phyloP scores from a whole-genome alignment of 2,113 vertebrate species.

The Osmerus mordax region DNA sequence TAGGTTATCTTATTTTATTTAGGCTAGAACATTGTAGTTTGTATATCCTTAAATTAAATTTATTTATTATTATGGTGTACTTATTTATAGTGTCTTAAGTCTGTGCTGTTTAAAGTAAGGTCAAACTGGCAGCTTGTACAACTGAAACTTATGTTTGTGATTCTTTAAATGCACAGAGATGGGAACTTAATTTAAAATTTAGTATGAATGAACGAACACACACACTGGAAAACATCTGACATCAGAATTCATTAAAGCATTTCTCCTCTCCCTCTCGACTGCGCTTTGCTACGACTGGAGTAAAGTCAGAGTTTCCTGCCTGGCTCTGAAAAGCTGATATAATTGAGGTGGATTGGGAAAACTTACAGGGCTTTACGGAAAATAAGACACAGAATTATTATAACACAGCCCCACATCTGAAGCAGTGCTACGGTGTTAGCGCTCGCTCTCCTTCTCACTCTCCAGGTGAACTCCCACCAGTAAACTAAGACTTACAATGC shows the following conservation, averaged over 20 bases:
- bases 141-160: neutral
- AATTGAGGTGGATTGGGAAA: constrained; percentile 70
- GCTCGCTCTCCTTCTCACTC: constrained; percentile 33
- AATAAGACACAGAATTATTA: constrained; percentile 62
- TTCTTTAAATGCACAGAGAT: neutral
- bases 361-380: constrained; percentile 62
- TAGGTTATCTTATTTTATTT: neutral
- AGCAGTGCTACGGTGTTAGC: neutral
- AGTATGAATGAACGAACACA: constrained; percentile 18
- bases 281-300: constrained; percentile 56
- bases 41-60: neutral
- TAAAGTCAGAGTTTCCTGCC: constrained; percentile 70
- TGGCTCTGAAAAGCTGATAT: constrained; percentile 50
- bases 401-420: constrained; percentile 18
- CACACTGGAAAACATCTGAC: constrained; percentile 69
- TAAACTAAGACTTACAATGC: too few species aligned
- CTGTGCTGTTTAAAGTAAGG: neutral
- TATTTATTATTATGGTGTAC: neutral
- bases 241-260: constrained; percentile 64
- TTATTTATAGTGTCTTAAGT: neutral
- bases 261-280: constrained; percentile 53
- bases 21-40: neutral
- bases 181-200: neutral
- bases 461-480: neutral
- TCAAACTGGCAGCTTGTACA: too few species aligned